Evolutionary conservation across 2,113 vertebrate species (phyloP).

Genomic region (Psophia crepitans): DNA sequence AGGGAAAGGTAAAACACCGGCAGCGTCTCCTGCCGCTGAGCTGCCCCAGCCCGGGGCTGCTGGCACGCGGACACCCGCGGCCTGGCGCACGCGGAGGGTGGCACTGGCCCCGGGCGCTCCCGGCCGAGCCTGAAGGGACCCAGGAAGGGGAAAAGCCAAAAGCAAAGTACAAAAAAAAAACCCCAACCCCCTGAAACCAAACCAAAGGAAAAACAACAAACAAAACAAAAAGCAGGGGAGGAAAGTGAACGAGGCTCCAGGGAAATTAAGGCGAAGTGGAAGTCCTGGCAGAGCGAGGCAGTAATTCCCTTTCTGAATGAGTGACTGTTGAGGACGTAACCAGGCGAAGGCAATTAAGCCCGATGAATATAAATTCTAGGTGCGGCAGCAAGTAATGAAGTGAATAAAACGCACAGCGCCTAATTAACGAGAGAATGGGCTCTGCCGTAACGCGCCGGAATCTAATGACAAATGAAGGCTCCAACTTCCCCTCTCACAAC

Average conservation of each 20-base stretch:
- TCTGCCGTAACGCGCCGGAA: background rate
- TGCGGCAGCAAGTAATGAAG: slow-evolving; percentile 25
- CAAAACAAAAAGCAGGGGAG: background rate
- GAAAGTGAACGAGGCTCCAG: slow-evolving; percentile 1
- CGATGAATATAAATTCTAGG: slow-evolving; percentile 38
- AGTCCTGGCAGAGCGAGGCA: slow-evolving; percentile 25
- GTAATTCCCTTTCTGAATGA: slow-evolving; percentile 53
- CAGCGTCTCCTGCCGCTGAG: too few species aligned
- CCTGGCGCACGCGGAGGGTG: background rate
- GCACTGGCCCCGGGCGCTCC: background rate
- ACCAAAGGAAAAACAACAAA: too few species aligned
- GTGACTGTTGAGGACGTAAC: slow-evolving; percentile 43
- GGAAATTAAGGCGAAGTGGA: slow-evolving; percentile 56
- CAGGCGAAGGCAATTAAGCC: slow-evolving; percentile 7
- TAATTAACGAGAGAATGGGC: slow-evolving; percentile 64
- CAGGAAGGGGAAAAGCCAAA: background rate
- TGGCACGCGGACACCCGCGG: too few species aligned
- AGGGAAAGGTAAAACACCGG: too few species aligned
- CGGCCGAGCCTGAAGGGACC: background rate
- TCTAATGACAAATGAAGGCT: slow-evolving; percentile 30
- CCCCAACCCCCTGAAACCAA: too few species aligned
- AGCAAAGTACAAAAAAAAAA: too few species aligned
- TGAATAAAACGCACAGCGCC: slow-evolving; percentile 48
- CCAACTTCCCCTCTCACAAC: background rate
- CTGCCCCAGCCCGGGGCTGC: too few species aligned